These are phyloP conservation scores for Macrotis lagotis DNA, from an alignment of 2,113 vertebrate species.

Conservation along the genomic window DNA sequence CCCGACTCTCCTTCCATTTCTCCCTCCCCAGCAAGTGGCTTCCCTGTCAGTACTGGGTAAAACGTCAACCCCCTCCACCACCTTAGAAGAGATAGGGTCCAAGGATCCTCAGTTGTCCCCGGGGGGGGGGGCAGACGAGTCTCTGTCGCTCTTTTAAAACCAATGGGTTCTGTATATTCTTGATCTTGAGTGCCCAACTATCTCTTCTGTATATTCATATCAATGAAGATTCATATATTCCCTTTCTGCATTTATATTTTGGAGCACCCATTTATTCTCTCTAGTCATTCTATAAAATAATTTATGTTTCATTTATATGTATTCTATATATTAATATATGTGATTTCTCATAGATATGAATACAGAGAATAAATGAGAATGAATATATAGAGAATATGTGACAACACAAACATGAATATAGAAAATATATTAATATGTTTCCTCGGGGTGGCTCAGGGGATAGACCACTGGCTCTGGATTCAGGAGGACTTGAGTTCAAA, in stretches of 20 bases:
- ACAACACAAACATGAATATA: not conserved
- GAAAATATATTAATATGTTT: too few relatives aligned
- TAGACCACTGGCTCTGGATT: too few relatives aligned
- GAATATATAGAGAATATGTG: not conserved
- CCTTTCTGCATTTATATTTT: not conserved
- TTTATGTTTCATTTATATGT: not conserved
- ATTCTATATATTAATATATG: not conserved
- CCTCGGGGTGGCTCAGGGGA: too few relatives aligned
- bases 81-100: too few relatives aligned
- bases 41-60: not conserved
- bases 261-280: not conserved
- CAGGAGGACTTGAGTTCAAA: too few relatives aligned
- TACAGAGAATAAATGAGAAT: not conserved
- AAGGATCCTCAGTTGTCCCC: too few relatives aligned
- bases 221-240: not conserved
- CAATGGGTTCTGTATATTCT: too few relatives aligned
- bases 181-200: too few relatives aligned
- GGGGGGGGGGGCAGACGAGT: too few relatives aligned
- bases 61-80: not conserved
- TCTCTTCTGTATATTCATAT: not conserved
- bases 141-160: too few relatives aligned
- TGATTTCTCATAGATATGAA: not conserved
- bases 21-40: too few relatives aligned
- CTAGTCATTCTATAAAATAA: not conserved
- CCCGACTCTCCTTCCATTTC: too few relatives aligned